phyloP scores from a whole-genome alignment of 2,888 invertebrate genomes.

The Tinea trinotella region DNA sequence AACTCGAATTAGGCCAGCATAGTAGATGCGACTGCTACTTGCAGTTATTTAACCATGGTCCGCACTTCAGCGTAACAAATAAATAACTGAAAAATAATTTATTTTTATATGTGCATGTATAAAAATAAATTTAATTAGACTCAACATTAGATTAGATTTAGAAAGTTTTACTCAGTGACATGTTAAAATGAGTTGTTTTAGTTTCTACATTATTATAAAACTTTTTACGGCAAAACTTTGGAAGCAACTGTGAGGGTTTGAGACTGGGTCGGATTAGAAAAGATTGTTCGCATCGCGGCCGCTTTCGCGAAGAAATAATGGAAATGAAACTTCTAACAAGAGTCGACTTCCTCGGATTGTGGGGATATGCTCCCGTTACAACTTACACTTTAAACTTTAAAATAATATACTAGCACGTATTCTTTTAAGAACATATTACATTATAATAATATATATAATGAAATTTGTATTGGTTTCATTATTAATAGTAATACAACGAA shows the following conservation, averaged over 20 bases:
- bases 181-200: slow-evolving; percentile 13
- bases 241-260: slow-evolving; percentile 14
- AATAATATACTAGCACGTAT: neutral
- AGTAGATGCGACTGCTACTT: no score
- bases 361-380: slow-evolving; percentile 45
- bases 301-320: slow-evolving; percentile 37
- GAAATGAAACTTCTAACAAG: slow-evolving; percentile 51
- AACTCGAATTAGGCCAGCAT: no score
- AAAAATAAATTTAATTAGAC: no score
- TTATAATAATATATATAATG: no score
- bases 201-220: slow-evolving; percentile 14
- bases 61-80: no score
- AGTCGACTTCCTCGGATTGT: slow-evolving; percentile 53
- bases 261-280: slow-evolving; percentile 41
- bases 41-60: no score
- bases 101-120: no score
- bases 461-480: no score
- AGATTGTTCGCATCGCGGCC: slow-evolving; percentile 27
- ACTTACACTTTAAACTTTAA: slow-evolving; percentile 27
- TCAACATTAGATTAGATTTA: no score
- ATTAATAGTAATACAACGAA: no score
- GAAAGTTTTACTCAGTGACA: neutral
- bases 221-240: slow-evolving; percentile 17
- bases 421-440: neutral
- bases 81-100: no score